phyloP scores from a whole-genome alignment of 2,888 invertebrate genomes.

The Lasiommata megera region DNA sequence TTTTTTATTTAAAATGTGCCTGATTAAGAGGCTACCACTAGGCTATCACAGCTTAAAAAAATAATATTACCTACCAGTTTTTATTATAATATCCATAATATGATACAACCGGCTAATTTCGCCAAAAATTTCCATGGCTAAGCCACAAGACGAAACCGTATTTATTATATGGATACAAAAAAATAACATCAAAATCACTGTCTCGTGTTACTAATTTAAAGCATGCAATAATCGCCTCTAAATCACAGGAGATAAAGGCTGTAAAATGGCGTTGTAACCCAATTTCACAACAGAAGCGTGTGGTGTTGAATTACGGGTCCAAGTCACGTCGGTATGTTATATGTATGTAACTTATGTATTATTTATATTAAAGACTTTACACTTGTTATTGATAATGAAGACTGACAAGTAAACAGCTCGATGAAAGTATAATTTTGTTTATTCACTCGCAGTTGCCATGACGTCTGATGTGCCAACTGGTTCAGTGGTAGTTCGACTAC shows the following conservation, averaged over 20 bases:
- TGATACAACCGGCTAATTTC: not conserved
- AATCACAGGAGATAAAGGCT: constrained; percentile 30
- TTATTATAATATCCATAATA: not conserved
- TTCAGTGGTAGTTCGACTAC: too few relatives aligned
- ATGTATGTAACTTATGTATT: constrained; percentile 36
- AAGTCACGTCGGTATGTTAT: constrained; percentile 43
- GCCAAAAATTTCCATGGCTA: constrained; percentile 5
- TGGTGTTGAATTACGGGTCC: constrained; percentile 53
- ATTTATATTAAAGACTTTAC: constrained; percentile 39
- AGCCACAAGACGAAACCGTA: constrained; percentile 14
- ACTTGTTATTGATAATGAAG: constrained; percentile 34
- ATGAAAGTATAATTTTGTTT: constrained; percentile 29
- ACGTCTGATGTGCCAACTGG: too few relatives aligned
- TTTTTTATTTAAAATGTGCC: too few relatives aligned
- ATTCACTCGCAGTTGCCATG: not conserved
- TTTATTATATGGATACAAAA: constrained; percentile 18
- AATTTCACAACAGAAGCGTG: constrained; percentile 61
- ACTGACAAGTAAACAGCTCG: constrained; percentile 31
- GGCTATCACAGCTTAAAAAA: not conserved
- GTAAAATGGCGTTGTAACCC: constrained; percentile 37
- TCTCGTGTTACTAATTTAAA: constrained; percentile 58
- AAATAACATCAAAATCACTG: constrained; percentile 49
- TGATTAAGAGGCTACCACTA: too few relatives aligned
- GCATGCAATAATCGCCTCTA: constrained; percentile 38
- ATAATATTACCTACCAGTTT: not conserved